A percentile compares a stretch with the other conserved stretches of the same genome.
phyloP scores from a whole-genome alignment of 2,888 invertebrate species.

The Melieria picta region DNA sequence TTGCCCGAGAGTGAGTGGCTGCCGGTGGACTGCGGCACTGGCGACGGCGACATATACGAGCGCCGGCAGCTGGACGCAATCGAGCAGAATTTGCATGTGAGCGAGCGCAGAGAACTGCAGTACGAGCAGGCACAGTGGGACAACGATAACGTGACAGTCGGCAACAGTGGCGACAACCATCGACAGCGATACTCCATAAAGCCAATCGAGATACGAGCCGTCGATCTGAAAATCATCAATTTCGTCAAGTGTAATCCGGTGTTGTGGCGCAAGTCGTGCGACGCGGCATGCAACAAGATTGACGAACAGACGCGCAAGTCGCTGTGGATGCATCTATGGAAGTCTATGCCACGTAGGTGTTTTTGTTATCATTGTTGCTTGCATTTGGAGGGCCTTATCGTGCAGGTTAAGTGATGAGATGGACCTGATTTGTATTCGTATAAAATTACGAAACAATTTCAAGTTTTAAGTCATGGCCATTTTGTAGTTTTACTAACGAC shows the following conservation, averaged over 20 bases:
- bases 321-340: conserved; percentile 57
- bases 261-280: conserved; percentile 57
- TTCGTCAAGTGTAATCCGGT: conserved; percentile 62
- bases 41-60: conserved; percentile 54
- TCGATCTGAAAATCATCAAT: conserved; percentile 56
- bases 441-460: too few relatives aligned
- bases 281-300: conserved; percentile 54
- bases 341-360: conserved; percentile 50
- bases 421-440: too few relatives aligned
- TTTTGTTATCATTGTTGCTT: not conserved
- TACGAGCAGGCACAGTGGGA: conserved; percentile 21
- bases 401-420: too few relatives aligned
- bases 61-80: conserved; percentile 56
- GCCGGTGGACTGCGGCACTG: conserved; percentile 57
- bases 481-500: too few relatives aligned
- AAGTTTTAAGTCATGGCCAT: too few relatives aligned
- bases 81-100: conserved; percentile 48
- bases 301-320: conserved; percentile 57
- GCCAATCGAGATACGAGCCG: conserved; percentile 54
- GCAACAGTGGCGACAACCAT: conserved; percentile 11
- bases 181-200: conserved; percentile 36
- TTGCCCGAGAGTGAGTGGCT: conserved; percentile 53
- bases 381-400: not conserved
- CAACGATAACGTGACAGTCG: conserved; percentile 20
- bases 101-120: conserved; percentile 24